Conservation (phyloP, 2,888 invertebrate genomes). For the Lithophane leautieri region DNA sequence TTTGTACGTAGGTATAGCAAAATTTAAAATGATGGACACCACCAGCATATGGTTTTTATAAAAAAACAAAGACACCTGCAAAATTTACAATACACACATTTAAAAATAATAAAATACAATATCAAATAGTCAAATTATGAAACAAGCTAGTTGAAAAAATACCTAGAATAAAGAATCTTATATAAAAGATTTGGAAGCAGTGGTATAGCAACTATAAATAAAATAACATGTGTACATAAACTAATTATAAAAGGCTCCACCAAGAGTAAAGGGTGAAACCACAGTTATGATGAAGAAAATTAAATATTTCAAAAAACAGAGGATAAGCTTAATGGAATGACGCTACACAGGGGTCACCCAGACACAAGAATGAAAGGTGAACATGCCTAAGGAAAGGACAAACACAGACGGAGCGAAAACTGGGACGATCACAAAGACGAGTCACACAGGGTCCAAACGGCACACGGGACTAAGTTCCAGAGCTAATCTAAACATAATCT, state of each 20-base stretch:
- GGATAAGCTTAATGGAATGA: conserved; percentile 69
- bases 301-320: conserved; percentile 57
- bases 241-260: conserved; percentile 53
- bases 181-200: conserved; percentile 67
- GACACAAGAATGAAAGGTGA: conserved; percentile 64
- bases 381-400: conserved; percentile 80
- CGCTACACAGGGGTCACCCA: conserved; percentile 75
- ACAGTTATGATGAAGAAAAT: conserved; percentile 55
- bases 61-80: conserved; percentile 61
- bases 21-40: conserved; percentile 41
- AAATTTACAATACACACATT: conserved; percentile 61
- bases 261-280: conserved; percentile 54
- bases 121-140: conserved; percentile 49
- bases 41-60: conserved; percentile 25
- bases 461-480: conserved; percentile 75
- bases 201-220: conserved; percentile 66
- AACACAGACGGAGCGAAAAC: conserved; percentile 72
- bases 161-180: conserved; percentile 58
- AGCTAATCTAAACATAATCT: conserved; percentile 78
- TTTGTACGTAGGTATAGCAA: no score
- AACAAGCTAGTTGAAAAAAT: conserved; percentile 59
- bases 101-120: conserved; percentile 56
- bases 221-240: conserved; percentile 60
- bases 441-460: conserved; percentile 75
- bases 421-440: conserved; percentile 64